Evolutionary conservation across 2,888 invertebrate genomes (phyloP).

Genomic region (Leistus spinibarbis): DNA sequence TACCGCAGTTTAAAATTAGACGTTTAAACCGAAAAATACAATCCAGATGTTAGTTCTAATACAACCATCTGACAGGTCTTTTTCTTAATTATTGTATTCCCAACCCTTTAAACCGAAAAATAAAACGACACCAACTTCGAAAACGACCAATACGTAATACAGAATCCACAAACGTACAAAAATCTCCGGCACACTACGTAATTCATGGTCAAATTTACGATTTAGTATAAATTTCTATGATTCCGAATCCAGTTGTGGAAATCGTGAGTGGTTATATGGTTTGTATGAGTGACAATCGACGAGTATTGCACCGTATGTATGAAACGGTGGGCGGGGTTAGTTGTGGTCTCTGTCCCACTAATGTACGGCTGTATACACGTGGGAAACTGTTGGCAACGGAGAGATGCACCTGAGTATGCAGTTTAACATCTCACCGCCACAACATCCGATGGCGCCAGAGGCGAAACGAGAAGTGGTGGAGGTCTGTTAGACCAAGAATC

Average conservation of each 20-base stretch:
- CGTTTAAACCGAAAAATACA: background rate
- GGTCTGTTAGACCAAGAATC: background rate
- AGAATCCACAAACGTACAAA: background rate
- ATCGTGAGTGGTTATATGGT: background rate
- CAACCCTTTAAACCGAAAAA: background rate
- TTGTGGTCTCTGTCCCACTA: background rate
- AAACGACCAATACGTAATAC: background rate
- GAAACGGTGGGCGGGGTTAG: conserved; percentile 13
- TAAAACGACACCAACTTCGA: background rate
- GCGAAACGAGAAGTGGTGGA: background rate
- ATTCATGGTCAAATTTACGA: background rate
- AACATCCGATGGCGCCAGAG: background rate
- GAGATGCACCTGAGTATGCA: conserved; percentile 32
- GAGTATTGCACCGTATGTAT: conserved; percentile 26
- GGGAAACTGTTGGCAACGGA: conserved; percentile 6
- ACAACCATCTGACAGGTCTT: background rate
- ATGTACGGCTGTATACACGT: conserved; percentile 10
- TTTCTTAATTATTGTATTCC: background rate
- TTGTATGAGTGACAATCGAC: conserved; percentile 7
- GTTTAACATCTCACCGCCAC: background rate
- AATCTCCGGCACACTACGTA: background rate
- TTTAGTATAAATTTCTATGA: background rate
- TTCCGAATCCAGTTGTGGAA: background rate
- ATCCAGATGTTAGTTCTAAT: background rate
- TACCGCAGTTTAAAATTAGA: background rate